Conservation (phyloP, 2,113 vertebrate species). For the Halichoerus grypus region DNA sequence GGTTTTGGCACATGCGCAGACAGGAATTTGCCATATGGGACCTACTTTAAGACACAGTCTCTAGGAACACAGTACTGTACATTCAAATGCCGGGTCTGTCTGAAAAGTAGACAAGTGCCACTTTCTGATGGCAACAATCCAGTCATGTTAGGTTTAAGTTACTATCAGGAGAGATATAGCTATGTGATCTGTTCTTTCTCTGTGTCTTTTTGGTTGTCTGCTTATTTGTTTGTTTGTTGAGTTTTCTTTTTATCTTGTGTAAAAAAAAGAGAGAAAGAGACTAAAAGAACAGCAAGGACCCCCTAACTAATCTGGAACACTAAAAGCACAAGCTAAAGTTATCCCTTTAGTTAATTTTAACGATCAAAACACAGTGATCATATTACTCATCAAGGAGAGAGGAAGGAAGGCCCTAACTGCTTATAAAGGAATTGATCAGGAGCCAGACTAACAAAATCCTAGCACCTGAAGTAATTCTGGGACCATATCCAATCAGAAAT, state of each 20-base stretch:
- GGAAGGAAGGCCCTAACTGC: not conserved
- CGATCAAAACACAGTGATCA: not conserved
- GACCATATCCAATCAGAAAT: not conserved
- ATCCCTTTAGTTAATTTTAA: not conserved
- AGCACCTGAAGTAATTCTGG: constrained; percentile 4
- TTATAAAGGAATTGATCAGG: not conserved
- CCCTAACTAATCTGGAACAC: not conserved
- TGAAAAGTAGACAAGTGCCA: constrained; percentile 45
- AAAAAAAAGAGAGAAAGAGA: not conserved
- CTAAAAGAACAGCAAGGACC: not conserved
- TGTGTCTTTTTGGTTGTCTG: not conserved
- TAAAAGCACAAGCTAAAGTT: not conserved
- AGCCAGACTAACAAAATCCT: constrained; percentile 1
- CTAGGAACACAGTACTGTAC: not conserved
- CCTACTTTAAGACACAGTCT: constrained; percentile 54
- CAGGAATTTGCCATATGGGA: not conserved
- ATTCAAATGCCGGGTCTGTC: constrained; percentile 11
- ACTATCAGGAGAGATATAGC: not conserved
- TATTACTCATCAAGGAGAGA: not conserved
- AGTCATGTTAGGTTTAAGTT: not conserved
- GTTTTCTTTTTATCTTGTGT: not conserved
- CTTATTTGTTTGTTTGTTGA: not conserved
- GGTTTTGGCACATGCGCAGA: not conserved
- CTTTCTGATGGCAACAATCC: constrained; percentile 18
- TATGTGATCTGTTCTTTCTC: constrained; percentile 9